phyloP scores from a whole-genome alignment of 2,113 vertebrate genomes.

The Equus przewalskii region DNA sequence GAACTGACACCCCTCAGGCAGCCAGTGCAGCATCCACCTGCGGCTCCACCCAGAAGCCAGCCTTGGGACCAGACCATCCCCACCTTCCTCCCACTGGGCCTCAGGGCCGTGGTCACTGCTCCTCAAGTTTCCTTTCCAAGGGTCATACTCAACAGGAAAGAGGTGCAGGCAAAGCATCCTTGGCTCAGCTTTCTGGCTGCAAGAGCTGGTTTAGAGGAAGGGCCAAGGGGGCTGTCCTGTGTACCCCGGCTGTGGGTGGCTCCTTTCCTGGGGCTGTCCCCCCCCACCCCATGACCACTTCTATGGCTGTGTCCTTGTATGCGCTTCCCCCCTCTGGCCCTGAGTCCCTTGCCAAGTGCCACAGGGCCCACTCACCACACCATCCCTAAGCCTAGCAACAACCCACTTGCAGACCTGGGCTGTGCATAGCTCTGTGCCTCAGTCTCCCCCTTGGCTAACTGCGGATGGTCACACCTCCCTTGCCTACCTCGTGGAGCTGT shows the following conservation, averaged over 20 bases:
- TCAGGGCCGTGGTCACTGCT: background rate
- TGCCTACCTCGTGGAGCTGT: slow-evolving; percentile 67
- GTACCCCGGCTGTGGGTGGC: background rate
- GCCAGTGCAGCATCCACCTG: background rate
- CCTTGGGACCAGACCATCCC: no score
- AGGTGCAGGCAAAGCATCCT: no score
- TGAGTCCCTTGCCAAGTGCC: background rate
- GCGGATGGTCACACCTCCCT: background rate
- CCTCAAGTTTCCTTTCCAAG: background rate
- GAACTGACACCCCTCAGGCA: fast-evolving
- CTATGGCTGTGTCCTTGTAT: no score
- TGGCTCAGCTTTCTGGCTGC: background rate
- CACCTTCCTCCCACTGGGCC: background rate
- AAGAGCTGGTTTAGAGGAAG: background rate
- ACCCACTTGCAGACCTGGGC: background rate
- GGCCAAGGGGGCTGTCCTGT: background rate
- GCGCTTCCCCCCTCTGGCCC: background rate
- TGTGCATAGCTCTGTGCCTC: background rate
- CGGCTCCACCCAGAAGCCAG: background rate
- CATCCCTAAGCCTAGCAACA: background rate
- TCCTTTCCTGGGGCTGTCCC: background rate
- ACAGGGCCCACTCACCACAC: fast-evolving
- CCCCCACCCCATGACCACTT: no score
- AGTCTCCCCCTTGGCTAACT: background rate
- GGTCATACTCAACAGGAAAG: background rate